These are phyloP conservation scores for Cantharis nigra DNA, from an alignment of 2,888 invertebrate species.

Conservation along the genomic window DNA sequence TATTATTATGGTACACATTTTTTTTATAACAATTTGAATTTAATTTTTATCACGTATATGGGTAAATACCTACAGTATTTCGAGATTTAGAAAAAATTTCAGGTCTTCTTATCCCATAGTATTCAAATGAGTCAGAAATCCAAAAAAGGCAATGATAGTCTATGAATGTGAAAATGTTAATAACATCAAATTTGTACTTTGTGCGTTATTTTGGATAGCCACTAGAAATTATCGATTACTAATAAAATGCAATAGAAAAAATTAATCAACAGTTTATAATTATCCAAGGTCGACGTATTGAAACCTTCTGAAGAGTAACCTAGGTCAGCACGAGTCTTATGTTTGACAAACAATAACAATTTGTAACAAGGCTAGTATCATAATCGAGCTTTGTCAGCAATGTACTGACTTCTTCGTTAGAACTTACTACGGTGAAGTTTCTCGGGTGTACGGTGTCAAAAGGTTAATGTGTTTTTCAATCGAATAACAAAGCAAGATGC, in stretches of 20 bases:
- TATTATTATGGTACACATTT: background rate
- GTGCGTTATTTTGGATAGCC: background rate
- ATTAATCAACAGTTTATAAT: slow-evolving; percentile 5
- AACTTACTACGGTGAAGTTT: background rate
- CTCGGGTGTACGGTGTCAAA: slow-evolving; percentile 6
- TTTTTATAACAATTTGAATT: background rate
- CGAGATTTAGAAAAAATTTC: background rate
- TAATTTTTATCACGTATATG: background rate
- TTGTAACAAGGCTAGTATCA: slow-evolving; percentile 27
- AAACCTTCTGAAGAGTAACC: slow-evolving; percentile 20
- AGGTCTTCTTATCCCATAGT: background rate
- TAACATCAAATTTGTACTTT: background rate
- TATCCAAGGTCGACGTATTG: slow-evolving; percentile 12
- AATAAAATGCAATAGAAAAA: background rate
- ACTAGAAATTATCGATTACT: background rate
- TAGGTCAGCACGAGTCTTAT: slow-evolving; percentile 34
- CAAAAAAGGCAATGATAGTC: background rate
- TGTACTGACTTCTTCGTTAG: background rate
- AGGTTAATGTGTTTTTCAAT: background rate
- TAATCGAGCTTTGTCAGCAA: slow-evolving; percentile 29
- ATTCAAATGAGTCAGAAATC: background rate
- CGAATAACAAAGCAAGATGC: slow-evolving; percentile 6
- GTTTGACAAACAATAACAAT: slow-evolving; percentile 35
- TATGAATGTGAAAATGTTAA: background rate
- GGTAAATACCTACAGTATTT: background rate